A percentile compares a stretch with the other conserved stretches of the same genome.
phyloP scores from a whole-genome alignment of 2,888 invertebrate species.

The Venusia cambrica region DNA sequence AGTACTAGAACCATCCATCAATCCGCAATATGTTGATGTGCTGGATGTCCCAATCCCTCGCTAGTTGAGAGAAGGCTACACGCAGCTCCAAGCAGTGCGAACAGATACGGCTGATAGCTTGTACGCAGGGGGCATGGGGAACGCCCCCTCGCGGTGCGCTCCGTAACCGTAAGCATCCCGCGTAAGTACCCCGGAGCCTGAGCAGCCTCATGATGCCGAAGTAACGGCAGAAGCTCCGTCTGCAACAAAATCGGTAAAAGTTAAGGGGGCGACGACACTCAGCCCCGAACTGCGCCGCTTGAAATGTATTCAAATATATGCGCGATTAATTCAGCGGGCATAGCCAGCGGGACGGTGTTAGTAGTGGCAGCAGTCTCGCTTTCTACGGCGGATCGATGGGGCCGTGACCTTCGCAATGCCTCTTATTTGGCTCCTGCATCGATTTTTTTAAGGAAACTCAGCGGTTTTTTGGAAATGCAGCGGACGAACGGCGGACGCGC shows the following conservation, averaged over 20 bases:
- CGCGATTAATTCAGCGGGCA: slow-evolving; percentile 82
- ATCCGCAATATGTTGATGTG: too few species aligned
- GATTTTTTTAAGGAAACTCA: slow-evolving; percentile 51
- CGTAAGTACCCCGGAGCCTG: too few species aligned
- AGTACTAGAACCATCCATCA: too few species aligned
- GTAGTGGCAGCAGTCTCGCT: slow-evolving; percentile 80
- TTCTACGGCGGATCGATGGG: slow-evolving; percentile 79
- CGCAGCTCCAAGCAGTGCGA: too few species aligned
- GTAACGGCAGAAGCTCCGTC: neutral
- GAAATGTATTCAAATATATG: slow-evolving; percentile 80
- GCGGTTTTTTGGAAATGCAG: slow-evolving; percentile 24
- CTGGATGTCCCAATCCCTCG: too few species aligned
- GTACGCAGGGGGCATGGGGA: too few species aligned
- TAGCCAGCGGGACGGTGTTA: slow-evolving; percentile 80
- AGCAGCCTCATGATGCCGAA: too few species aligned
- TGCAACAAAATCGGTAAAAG: slow-evolving; percentile 71
- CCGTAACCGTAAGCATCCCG: too few species aligned
- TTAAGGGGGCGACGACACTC: slow-evolving; percentile 77
- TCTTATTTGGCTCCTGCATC: slow-evolving; percentile 70
- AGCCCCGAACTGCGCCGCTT: slow-evolving; percentile 65
- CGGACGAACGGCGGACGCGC: slow-evolving; percentile 23
- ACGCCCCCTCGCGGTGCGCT: too few species aligned
- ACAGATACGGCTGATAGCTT: too few species aligned
- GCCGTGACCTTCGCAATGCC: slow-evolving; percentile 78
- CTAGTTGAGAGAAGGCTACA: too few species aligned